phyloP scores from a whole-genome alignment of 2,888 invertebrate genomes.

The Gymnocheta viridis region DNA sequence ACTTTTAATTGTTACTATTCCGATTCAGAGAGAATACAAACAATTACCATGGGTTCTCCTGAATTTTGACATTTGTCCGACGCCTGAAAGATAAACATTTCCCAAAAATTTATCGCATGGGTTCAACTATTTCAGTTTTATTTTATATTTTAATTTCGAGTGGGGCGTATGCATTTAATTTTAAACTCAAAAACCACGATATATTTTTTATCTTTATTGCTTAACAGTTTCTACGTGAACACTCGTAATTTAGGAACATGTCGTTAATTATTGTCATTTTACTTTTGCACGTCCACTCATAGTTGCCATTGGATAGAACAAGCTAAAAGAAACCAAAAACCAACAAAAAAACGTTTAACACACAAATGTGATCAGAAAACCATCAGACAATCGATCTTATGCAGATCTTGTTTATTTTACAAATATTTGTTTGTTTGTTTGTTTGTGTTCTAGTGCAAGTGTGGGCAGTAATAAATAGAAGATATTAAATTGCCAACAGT shows the following conservation, averaged over 20 bases:
- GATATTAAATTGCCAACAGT: constrained; percentile 46
- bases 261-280: constrained; percentile 38
- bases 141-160: background rate
- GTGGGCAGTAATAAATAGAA: constrained; percentile 52
- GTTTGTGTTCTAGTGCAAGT: constrained; percentile 13
- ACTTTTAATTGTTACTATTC: too few species aligned
- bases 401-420: constrained; percentile 42
- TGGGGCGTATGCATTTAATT: background rate
- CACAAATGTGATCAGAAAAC: constrained; percentile 27
- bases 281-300: constrained; percentile 3
- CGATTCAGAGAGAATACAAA: too few species aligned
- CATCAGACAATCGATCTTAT: constrained; percentile 53
- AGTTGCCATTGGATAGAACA: background rate
- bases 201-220: background rate
- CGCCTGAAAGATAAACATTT: too few species aligned
- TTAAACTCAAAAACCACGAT: background rate
- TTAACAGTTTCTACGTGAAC: constrained; percentile 13
- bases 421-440: background rate
- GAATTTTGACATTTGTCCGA: too few species aligned
- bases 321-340: too few species aligned
- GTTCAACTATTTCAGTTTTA: too few species aligned
- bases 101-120: too few species aligned
- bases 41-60: too few species aligned
- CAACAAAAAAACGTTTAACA: constrained; percentile 5
- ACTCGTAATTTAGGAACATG: constrained; percentile 6